Percentiles rank a stretch among this genome's conserved stretches.
Evolutionary conservation across 64 coral and sea anemone species (phyloP).

Genomic region (Catalaphyllia jardinei): DNA sequence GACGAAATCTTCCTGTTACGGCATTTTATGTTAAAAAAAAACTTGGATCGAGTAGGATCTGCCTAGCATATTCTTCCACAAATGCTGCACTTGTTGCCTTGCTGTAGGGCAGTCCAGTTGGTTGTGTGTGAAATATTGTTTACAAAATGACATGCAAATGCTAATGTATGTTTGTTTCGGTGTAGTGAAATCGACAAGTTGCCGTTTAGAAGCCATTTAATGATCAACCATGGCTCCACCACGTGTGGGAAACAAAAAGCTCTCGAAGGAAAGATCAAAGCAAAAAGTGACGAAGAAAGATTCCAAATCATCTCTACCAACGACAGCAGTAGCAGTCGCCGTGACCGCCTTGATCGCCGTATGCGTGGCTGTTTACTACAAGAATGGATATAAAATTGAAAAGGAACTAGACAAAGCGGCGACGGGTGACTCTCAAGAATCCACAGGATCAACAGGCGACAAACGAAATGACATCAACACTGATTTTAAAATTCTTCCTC

Average conservation of each 20-base stretch:
- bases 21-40: too few relatives aligned
- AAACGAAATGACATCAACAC: background rate
- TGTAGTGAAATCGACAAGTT: background rate
- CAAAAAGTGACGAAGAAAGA: conserved; percentile 32
- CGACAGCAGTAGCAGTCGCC: conserved; percentile 5
- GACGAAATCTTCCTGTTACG: too few relatives aligned
- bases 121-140: background rate
- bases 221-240: conserved; percentile 19
- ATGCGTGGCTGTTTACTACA: conserved; percentile 49
- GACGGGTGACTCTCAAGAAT: background rate
- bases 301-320: conserved; percentile 9
- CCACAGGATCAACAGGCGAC: background rate
- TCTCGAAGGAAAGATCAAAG: conserved; percentile 29
- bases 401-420: background rate
- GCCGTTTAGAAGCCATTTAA: background rate
- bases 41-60: too few relatives aligned
- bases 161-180: background rate
- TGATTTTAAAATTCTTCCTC: conserved; percentile 71
- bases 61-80: too few relatives aligned
- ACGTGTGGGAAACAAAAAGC: background rate
- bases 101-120: background rate
- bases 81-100: too few relatives aligned
- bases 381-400: conserved; percentile 24
- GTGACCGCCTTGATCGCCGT: conserved; percentile 45
- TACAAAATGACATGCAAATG: conserved; percentile 35